These are phyloP conservation scores for Florisuga fusca DNA, from an alignment of 2,797 vertebrate species.

Conservation along the genomic window DNA sequence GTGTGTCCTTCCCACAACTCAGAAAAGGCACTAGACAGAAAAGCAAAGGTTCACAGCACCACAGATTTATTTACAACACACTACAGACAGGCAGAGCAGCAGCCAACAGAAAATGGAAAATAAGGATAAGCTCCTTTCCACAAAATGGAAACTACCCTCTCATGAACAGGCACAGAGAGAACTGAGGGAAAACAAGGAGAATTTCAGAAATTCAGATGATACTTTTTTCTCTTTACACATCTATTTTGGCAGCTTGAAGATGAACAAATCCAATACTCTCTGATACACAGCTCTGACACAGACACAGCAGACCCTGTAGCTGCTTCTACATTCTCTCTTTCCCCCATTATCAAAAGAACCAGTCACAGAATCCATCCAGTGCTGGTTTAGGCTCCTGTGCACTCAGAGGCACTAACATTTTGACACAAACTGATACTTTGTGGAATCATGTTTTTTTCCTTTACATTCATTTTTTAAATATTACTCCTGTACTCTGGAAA, in stretches of 20 bases:
- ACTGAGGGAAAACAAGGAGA: not conserved
- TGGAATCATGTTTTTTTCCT: not conserved
- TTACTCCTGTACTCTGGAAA: not conserved
- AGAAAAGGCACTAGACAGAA: not conserved
- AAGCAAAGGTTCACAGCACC: not conserved
- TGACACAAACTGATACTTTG: not conserved
- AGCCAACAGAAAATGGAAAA: not conserved
- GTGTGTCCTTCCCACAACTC: not conserved
- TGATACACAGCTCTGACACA: not conserved
- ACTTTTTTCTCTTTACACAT: not conserved
- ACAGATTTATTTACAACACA: conserved; percentile 26
- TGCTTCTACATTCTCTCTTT: not conserved
- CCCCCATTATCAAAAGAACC: not conserved
- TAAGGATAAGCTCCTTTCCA: not conserved
- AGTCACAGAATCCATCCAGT: not conserved
- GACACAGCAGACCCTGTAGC: not conserved
- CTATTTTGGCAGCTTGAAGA: not conserved
- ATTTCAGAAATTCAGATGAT: not conserved
- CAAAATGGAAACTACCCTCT: not conserved
- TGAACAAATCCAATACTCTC: not conserved
- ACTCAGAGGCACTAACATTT: not conserved
- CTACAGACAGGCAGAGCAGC: not conserved
- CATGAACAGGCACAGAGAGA: not conserved
- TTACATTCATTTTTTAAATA: not conserved
- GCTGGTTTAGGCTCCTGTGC: not conserved